A percentile compares a stretch with the other conserved stretches of the same genome.
These are phyloP conservation scores for Nomada fabriciana DNA, from an alignment of 2,888 invertebrate species.

Conservation along the genomic window DNA sequence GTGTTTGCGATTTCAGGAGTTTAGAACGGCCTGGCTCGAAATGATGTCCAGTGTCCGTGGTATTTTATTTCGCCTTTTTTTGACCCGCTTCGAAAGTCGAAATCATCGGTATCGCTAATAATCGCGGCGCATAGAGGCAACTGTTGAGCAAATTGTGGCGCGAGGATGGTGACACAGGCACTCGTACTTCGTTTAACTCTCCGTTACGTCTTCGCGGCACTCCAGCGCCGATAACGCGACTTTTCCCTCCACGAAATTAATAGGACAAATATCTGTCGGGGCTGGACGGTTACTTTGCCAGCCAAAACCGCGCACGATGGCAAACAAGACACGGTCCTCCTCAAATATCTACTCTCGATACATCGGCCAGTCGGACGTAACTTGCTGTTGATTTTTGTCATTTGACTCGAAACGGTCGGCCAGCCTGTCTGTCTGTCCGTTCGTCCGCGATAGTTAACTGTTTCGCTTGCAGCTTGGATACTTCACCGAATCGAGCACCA, in stretches of 20 bases:
- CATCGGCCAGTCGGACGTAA: slow-evolving; percentile 60
- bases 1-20: neutral
- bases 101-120: slow-evolving; percentile 20
- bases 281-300: slow-evolving; percentile 57
- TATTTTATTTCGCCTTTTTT: neutral
- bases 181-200: slow-evolving; percentile 39
- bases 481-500: neutral
- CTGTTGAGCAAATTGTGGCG: slow-evolving; percentile 55
- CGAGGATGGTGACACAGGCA: slow-evolving; percentile 35
- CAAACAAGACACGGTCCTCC: slow-evolving; percentile 75
- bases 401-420: slow-evolving; percentile 68
- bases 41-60: neutral
- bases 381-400: slow-evolving; percentile 78
- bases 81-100: neutral
- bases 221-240: slow-evolving; percentile 56
- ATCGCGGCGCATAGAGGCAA: slow-evolving; percentile 12
- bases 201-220: slow-evolving; percentile 42
- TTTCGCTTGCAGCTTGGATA: slow-evolving; percentile 34
- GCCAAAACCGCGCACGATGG: slow-evolving; percentile 65
- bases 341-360: slow-evolving; percentile 74
- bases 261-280: slow-evolving; percentile 69
- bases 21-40: neutral
- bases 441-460: slow-evolving; percentile 40
- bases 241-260: slow-evolving; percentile 64
- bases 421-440: slow-evolving; percentile 19